phyloP scores from a whole-genome alignment of 2,113 vertebrate species.

The Plectropomus leopardus region DNA sequence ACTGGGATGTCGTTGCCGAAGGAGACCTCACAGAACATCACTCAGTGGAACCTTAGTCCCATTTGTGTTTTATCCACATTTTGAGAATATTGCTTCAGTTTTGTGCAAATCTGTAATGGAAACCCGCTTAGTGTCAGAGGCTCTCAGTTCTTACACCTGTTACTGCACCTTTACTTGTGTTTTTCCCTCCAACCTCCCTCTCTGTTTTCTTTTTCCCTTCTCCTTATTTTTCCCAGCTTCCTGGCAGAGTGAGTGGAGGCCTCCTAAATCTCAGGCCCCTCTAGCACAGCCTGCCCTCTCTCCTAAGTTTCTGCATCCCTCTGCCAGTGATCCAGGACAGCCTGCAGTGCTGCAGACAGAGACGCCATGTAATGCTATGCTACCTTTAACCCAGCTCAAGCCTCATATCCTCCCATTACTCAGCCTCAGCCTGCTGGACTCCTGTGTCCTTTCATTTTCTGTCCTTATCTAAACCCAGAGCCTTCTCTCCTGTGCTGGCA shows the following conservation, averaged over 20 bases:
- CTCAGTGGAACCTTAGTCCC: no score
- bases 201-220: not conserved
- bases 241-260: slow-evolving; percentile 86
- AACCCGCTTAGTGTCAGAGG: no score
- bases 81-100: no score
- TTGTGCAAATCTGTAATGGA: no score
- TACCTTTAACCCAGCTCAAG: not conserved
- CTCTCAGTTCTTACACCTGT: not conserved
- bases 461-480: not conserved
- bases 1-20: no score
- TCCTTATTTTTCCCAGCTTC: slow-evolving; percentile 68
- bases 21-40: no score
- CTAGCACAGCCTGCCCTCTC: slow-evolving; percentile 68
- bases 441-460: not conserved
- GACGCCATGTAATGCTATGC: slow-evolving; percentile 62
- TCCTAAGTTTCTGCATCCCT: slow-evolving; percentile 61
- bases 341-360: slow-evolving; percentile 57
- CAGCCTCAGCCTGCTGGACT: not conserved
- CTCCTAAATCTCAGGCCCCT: slow-evolving; percentile 75
- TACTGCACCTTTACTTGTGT: not conserved
- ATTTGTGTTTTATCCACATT: no score
- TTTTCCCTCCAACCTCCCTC: not conserved
- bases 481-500: not conserved
- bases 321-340: slow-evolving; percentile 45
- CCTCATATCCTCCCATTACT: not conserved